Conservation (phyloP, 2,797 vertebrate genomes). For the Anomalospiza imberbis region DNA sequence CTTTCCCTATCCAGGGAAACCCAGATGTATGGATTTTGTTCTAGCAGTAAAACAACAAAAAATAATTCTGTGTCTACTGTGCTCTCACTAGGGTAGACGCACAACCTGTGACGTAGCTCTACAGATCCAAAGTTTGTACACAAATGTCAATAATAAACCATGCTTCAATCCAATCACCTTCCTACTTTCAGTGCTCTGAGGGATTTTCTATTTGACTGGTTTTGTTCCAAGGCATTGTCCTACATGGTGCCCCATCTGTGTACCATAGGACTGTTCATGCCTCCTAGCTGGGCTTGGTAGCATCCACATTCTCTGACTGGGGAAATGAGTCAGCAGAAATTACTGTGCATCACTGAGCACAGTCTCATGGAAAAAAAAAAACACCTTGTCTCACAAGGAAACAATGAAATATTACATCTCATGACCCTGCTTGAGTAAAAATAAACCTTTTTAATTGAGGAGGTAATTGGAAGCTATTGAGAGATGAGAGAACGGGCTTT, state of each 20-base stretch:
- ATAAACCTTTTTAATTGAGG: slow-evolving; percentile 1
- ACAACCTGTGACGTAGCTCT: background rate
- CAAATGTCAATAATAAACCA: background rate
- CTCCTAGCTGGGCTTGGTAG: background rate
- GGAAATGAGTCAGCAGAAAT: slow-evolving; percentile 36
- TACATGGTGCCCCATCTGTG: background rate
- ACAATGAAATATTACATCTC: background rate
- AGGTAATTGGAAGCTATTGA: background rate
- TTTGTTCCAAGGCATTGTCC: background rate
- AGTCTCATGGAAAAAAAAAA: background rate
- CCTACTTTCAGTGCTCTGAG: background rate
- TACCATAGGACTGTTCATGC: background rate
- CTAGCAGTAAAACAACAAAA: slow-evolving; percentile 4
- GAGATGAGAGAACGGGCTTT: background rate
- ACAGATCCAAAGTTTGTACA: background rate
- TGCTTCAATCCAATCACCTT: background rate
- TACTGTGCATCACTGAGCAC: background rate
- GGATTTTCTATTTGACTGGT: background rate
- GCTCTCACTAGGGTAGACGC: background rate
- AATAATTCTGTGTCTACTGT: background rate
- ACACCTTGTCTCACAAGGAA: background rate
- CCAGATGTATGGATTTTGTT: background rate
- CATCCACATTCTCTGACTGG: background rate
- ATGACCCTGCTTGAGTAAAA: background rate
- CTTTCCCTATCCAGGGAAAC: background rate